phyloP scores from a whole-genome alignment of 1,140 invertebrate genomes.

The Drosophila bocqueti region DNA sequence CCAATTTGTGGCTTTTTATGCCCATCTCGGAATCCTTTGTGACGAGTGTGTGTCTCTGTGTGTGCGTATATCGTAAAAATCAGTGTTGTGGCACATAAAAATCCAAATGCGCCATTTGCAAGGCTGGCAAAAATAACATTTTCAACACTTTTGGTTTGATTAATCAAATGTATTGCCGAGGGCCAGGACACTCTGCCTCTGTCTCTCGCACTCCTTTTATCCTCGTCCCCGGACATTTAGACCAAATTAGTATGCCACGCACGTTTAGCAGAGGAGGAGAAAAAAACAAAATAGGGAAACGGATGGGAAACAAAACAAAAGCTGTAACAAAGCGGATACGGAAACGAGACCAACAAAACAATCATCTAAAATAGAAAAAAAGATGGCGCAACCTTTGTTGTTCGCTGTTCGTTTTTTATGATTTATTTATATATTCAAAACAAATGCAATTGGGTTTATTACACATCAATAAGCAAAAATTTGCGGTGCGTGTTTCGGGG shows the following conservation, averaged over 20 bases:
- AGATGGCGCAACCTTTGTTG: conserved; percentile 51
- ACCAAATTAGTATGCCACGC: conserved; percentile 79
- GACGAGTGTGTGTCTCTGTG: conserved; percentile 3
- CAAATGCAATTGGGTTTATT: conserved; percentile 82
- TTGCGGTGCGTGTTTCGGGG: conserved; percentile 56
- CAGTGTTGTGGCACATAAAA: conserved; percentile 69
- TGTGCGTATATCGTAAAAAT: conserved; percentile 54
- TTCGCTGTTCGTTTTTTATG: conserved; percentile 39
- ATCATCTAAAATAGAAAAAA: conserved; percentile 44
- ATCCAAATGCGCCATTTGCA: conserved; percentile 76
- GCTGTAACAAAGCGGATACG: conserved; percentile 63
- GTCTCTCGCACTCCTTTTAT: conserved; percentile 1
- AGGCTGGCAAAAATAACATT: conserved; percentile 78
- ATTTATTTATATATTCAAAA: conserved; percentile 82
- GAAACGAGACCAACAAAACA: conserved; percentile 46
- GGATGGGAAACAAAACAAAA: conserved; percentile 50
- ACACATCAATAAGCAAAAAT: conserved; percentile 80
- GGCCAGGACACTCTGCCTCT: conserved; percentile 7
- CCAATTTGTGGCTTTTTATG: conserved; percentile 69
- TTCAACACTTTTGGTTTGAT: conserved; percentile 81
- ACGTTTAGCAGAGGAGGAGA: conserved; percentile 48
- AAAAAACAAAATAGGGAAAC: conserved; percentile 23
- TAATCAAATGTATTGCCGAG: conserved; percentile 65
- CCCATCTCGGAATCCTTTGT: not conserved
- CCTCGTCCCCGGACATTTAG: conserved; percentile 55